Evolutionary conservation across 2,113 vertebrate species (phyloP), one percentile per base, ranked within the genome.

Genomic region (Baryphthengus martii): DNA sequence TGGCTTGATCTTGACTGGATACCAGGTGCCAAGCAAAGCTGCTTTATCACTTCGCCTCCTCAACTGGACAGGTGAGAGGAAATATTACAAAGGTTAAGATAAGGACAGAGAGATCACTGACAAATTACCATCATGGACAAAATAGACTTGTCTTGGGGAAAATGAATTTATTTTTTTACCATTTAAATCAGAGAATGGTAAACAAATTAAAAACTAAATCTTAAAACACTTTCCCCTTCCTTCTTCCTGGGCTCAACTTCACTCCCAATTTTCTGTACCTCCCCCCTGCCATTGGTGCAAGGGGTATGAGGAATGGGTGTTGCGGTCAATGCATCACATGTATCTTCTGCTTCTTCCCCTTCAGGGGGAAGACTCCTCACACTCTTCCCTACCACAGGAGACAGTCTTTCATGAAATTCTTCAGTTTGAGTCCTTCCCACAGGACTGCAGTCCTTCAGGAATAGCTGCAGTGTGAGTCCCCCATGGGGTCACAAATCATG

Each of bases 281-380:
- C 14, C 20, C 63, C 67, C 28, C 33, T 33, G 2, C 4, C 17
- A 35, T 33, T 17, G 16, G 23, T n/a, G 31, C 10, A 1, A 1
- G 61, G 37, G 10, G 10, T 24, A 42, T 0, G 1, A 33, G 33
- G 14, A 45, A 58, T 31, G 33, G 37, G 17, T 13, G 2, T 16
- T 28, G 8, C 20, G 11, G 16, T 49, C 13, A 55, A 13, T 37
- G 49, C 13, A 49, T 55, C 21, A 25, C 5, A 11, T 2, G n/a
- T 47, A 10, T 67, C 40, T 67, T 23, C 47, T 49, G 31, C 23
- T 61, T 23, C 11, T 68, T 74, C 24, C 47, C 68, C 67, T 23
- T 70, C 25, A 40, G 47, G 13, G 18, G 39, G 12, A 72, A 25
- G 20, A 45, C 28, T 29, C 26, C 47, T 71, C 35, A 39, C 17